These are phyloP conservation scores for Pseudomyrmex pallidus DNA, from an alignment of 1,140 invertebrate species.

Conservation along the genomic window DNA sequence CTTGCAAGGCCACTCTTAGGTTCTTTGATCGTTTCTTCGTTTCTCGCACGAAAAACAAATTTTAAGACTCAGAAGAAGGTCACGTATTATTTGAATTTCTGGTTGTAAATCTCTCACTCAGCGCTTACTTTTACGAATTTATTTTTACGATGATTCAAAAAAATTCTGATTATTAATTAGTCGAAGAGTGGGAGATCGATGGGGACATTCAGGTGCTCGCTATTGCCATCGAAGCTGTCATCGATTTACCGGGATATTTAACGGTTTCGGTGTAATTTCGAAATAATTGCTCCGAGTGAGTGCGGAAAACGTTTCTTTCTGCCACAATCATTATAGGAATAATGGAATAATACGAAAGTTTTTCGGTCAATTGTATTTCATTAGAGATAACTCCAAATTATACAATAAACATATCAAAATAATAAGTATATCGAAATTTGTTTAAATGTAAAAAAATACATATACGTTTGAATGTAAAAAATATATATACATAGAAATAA, in stretches of 20 bases:
- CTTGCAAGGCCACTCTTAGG: slow-evolving; percentile 73
- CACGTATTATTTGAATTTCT: neutral
- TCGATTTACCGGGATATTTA: slow-evolving; percentile 1
- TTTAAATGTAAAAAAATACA: neutral
- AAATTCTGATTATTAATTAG: slow-evolving; percentile 20
- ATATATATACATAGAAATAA: neutral
- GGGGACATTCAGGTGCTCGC: neutral
- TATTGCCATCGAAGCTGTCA: neutral
- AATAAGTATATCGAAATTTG: neutral
- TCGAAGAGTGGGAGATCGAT: neutral
- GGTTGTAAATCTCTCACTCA: neutral
- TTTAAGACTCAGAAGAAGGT: neutral
- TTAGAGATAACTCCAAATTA: neutral
- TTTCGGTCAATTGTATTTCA: neutral
- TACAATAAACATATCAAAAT: neutral
- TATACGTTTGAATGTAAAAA: neutral
- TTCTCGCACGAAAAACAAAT: neutral
- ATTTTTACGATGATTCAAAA: neutral
- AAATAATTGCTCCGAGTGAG: neutral
- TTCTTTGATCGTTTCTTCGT: neutral
- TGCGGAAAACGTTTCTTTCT: neutral
- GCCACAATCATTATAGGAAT: neutral
- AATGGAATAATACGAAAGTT: slow-evolving; percentile 20
- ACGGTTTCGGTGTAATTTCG: neutral
- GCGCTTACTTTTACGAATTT: neutral